Evolutionary conservation across 2,888 invertebrate genomes (phyloP).

Genomic region (Hartigia nigra): DNA sequence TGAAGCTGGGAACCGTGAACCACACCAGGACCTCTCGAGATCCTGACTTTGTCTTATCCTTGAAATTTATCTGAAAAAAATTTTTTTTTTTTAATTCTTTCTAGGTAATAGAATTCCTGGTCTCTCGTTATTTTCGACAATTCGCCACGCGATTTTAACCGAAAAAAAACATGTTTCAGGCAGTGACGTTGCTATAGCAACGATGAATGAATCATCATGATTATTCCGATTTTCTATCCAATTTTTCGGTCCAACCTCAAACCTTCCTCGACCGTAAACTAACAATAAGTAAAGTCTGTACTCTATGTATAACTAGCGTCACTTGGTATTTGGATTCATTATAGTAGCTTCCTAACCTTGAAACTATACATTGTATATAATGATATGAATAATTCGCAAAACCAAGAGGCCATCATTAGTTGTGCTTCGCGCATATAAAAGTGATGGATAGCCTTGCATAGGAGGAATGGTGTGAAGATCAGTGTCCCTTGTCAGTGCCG

Average conservation of each 20-base stretch:
- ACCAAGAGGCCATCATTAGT: conserved; percentile 14
- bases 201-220: no score
- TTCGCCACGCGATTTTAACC: not conserved
- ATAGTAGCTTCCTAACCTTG: not conserved
- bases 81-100: not conserved
- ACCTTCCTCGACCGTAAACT: not conserved
- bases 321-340: not conserved
- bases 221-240: not conserved
- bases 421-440: conserved; percentile 21
- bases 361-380: not conserved
- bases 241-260: not conserved
- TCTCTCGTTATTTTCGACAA: not conserved
- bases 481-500: conserved; percentile 21
- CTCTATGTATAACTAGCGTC: not conserved
- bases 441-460: conserved; percentile 20
- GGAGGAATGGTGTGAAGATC: conserved; percentile 23
- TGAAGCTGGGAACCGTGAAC: not conserved
- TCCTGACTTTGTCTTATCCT: not conserved
- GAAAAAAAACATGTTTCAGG: not conserved
- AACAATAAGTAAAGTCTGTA: not conserved
- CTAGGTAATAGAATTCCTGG: no score
- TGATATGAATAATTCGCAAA: not conserved
- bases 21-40: not conserved
- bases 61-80: not conserved
- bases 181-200: not conserved